Base-by-base conservation (phyloP, 2,113 vertebrate species). In the Chaetodon auriga region DNA sequence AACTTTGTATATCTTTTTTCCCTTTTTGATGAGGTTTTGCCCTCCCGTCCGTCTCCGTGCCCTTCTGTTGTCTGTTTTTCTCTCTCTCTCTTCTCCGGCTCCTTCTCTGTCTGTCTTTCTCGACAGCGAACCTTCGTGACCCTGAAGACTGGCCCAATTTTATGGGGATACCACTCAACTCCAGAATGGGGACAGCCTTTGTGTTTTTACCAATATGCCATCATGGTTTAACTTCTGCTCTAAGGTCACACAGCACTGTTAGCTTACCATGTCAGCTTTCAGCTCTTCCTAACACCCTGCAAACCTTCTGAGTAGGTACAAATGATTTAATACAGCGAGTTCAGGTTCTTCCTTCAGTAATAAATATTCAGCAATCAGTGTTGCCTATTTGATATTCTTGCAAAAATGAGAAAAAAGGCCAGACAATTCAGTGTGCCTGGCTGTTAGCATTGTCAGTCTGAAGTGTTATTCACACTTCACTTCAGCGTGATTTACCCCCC, bases 1-100 rank as follows among this genome's bases (percentile, higher is more conserved):
- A 91, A 82, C 85, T 86, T 70, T 85, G 87, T 75, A 75, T 89
- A 90, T 91, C 87, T 90, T 90, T 82, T 83, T 53, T 61, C 30
- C 73, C 68, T 80, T 87, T 91, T 91, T 91, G 82, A 93, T 91
- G 90, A 93, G 90, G 92, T 92, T 92, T 90, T 58, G 51, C 75
- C 38, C 78, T 80, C 75, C 68, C 71, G 55, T 87, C 75, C 8
- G 46, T 84, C 80, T 74, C 57, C 6, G 9, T 68, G 71, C 60
- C 85, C 76, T 77, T 85, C 16, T 72, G 45, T 79, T 68, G 63
- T 88, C 74, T 89, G 62, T 75, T 80, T 90, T 84, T 76, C 72
- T 78, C 60, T 74, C 60, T 74, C 55, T 80, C 84, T 88, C 51
- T 66, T 74, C 77, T 49, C 57, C 1, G 12, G 60, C 58, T 80